A percentile compares a stretch with the other conserved stretches of the same genome.
Evolutionary conservation across 2,888 invertebrate species (phyloP).

Genomic region (Automeris io): DNA sequence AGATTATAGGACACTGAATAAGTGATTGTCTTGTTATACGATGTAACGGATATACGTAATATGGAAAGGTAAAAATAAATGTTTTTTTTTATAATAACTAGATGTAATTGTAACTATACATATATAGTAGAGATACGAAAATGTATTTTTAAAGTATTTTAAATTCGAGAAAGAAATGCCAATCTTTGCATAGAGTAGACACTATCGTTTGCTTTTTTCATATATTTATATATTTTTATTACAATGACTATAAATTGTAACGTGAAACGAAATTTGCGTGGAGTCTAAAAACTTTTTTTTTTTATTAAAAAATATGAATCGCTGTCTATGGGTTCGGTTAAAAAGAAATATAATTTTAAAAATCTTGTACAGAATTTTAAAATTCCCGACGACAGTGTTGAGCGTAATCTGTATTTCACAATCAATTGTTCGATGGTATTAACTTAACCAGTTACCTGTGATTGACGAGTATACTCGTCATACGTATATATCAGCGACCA

Average conservation of each 20-base stretch:
- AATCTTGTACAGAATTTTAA: too few relatives aligned
- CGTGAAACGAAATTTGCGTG: not conserved
- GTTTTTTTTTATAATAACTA: constrained; percentile 9
- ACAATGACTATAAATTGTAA: constrained; percentile 1
- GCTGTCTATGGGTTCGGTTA: too few relatives aligned
- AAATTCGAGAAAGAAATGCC: constrained; percentile 7
- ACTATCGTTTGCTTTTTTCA: constrained; percentile 2
- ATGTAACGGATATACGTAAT: constrained; percentile 72
- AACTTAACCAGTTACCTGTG: too few relatives aligned
- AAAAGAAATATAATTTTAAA: too few relatives aligned
- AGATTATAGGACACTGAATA: not conserved
- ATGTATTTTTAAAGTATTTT: constrained; percentile 43
- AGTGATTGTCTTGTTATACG: not conserved
- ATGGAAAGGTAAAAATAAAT: constrained; percentile 40
- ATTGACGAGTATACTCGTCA: too few relatives aligned
- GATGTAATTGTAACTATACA: constrained; percentile 28
- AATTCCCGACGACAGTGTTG: too few relatives aligned
- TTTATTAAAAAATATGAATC: not conserved
- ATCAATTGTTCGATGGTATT: too few relatives aligned
- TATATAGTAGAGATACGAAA: constrained; percentile 19
- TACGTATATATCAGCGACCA: too few relatives aligned
- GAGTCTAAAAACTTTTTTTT: not conserved
- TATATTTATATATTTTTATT: constrained; percentile 5
- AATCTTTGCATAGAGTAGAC: constrained; percentile 7
- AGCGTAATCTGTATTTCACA: too few relatives aligned